Evolutionary conservation across 2,113 vertebrate genomes (phyloP).

Genomic region (Campylorhamphus procurvoides): DNA sequence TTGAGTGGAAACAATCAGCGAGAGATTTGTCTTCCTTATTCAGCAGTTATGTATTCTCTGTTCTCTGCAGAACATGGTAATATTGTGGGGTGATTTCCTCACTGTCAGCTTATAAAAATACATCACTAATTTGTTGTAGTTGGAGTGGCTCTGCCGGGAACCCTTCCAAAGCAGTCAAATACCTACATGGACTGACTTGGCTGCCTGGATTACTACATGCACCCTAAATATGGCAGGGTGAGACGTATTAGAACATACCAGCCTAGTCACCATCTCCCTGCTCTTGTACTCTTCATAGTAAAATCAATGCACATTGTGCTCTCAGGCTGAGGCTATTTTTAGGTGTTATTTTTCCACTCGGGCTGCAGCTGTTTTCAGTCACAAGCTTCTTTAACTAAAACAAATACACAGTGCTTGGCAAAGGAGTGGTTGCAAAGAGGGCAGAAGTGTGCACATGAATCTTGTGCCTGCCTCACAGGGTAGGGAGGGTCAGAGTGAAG

Average conservation of each 20-base stretch:
- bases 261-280: conserved; percentile 65
- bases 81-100: conserved; percentile 58
- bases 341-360: conserved; percentile 73
- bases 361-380: conserved; percentile 78
- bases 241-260: conserved; percentile 65
- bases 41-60: conserved; percentile 23
- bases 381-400: conserved; percentile 65
- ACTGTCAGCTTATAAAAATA: conserved; percentile 62
- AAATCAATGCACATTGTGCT: conserved; percentile 68
- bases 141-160: conserved; percentile 52
- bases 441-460: conserved; percentile 29
- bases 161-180: conserved; percentile 62
- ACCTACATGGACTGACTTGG: conserved; percentile 59
- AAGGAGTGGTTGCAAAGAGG: conserved; percentile 51
- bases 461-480: background rate
- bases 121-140: conserved; percentile 51
- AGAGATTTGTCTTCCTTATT: conserved; percentile 50
- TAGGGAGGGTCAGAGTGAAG: background rate
- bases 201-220: conserved; percentile 62
- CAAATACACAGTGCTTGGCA: conserved; percentile 69
- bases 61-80: conserved; percentile 60
- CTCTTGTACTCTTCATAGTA: conserved; percentile 62
- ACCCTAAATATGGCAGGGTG: conserved; percentile 71
- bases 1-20: background rate
- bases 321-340: conserved; percentile 67